These are phyloP conservation scores for Geotrypetes seraphini DNA, from an alignment of 2,797 vertebrate species.

Conservation along the genomic window DNA sequence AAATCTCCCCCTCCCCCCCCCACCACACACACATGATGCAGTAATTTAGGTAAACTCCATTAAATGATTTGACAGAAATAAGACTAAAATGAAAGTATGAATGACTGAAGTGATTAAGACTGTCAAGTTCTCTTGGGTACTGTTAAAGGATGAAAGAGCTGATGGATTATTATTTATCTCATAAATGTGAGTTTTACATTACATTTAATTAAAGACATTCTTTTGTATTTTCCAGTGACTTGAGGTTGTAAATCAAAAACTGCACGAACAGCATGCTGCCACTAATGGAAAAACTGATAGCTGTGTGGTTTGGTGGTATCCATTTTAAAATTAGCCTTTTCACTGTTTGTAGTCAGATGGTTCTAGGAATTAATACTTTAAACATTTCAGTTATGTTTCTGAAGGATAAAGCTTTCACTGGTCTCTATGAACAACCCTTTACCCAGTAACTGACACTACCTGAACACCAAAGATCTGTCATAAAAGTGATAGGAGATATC, in stretches of 20 bases:
- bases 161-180: conserved; percentile 53
- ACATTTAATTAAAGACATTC: conserved; percentile 48
- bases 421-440: too few species aligned
- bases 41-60: conserved; percentile 53
- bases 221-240: conserved; percentile 43
- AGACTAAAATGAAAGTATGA: conserved; percentile 47
- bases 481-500: too few species aligned
- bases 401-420: too few species aligned
- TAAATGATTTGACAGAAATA: conserved; percentile 49
- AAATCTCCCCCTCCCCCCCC: too few species aligned
- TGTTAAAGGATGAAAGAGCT: conserved; percentile 41
- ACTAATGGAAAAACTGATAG: conserved; percentile 22
- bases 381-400: too few species aligned
- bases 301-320: not conserved
- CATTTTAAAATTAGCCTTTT: not conserved
- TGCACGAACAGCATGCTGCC: conserved; percentile 14
- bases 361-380: too few species aligned
- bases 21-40: too few species aligned
- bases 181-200: conserved; percentile 39
- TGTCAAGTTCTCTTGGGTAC: conserved; percentile 39
- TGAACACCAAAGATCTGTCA: too few species aligned
- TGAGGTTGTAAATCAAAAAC: conserved; percentile 42
- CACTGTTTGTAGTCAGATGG: conserved; percentile 10
- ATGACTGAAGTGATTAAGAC: conserved; percentile 50
- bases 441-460: too few species aligned